Base-by-base conservation (phyloP, 53 echinoderm and acorn worm species). In the Hippasteria phrygiana region DNA sequence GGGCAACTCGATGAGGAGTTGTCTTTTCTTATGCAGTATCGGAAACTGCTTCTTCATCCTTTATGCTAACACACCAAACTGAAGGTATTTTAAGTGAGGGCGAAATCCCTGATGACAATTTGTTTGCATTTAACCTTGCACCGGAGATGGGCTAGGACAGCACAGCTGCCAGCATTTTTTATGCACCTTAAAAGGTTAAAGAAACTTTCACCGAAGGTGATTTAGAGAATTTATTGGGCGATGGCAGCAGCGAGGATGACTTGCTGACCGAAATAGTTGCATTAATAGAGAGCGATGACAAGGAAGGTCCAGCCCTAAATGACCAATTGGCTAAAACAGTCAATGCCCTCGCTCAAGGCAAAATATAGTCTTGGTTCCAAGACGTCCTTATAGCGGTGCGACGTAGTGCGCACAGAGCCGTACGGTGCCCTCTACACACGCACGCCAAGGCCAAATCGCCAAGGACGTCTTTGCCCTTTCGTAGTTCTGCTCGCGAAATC, bases 251-350 rank as follows among this genome's bases (percentile, higher is more conserved):
- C 62, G 22, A 62, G 62, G 62, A 62, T 62, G 62, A 62, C 9
- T 62, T 62, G 62, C 62, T 62, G 62, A 62, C 29, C 62, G 29
- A 62, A 62, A 62, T 62, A 26, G 62, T 26, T 1, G 62, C 62
- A 4, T 62, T 62, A 62, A 62, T 28, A 8, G 62, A 62, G 62
- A 8, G 62, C 24, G 62, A 62, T 26, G 26, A 62, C 20, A 62
- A 62, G 24, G 62, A 62, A 28, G 24, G 62, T 62, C 24, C 29
- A 8, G 62, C 62, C 26, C 62, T 62, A 28, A 62, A 24, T 28
- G 62, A 26, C 29, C 62, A 27, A 62, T 62, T 62, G 62, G 62
- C 62, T 62, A 62, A 62, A 62, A 62, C 62, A 62, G 62, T 62
- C 6, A 62, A 62, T 62, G 62, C 62, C 1, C 62, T 62, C 24